A percentile compares a stretch with the other conserved stretches of the same genome.
These are phyloP conservation scores for Sminthurides bifidus DNA, from an alignment of 1,140 invertebrate species.

Conservation along the genomic window DNA sequence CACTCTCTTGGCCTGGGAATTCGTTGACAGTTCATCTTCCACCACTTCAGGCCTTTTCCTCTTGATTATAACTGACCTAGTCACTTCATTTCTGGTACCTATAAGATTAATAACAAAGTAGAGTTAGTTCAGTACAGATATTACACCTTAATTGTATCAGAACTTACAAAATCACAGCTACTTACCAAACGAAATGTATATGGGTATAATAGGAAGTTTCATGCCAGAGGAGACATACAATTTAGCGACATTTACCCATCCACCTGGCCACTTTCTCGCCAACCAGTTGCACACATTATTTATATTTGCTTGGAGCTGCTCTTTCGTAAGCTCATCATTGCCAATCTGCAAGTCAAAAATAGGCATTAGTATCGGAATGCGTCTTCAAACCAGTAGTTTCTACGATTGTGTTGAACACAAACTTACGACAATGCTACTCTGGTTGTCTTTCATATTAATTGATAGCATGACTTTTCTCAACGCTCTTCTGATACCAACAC, in stretches of 20 bases:
- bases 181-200: conserved; percentile 23
- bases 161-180: neutral
- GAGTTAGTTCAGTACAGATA: neutral
- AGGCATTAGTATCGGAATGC: neutral
- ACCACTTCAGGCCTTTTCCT: neutral
- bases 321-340: conserved; percentile 12
- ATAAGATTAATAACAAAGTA: conserved; percentile 4
- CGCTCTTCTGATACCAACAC: conserved; percentile 7
- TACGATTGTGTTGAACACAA: neutral
- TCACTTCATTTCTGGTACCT: conserved; percentile 17
- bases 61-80: conserved; percentile 1
- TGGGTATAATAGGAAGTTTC: conserved; percentile 10
- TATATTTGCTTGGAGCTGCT: conserved; percentile 22
- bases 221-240: conserved; percentile 12
- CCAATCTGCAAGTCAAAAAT: conserved; percentile 16
- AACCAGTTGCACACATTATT: conserved; percentile 14
- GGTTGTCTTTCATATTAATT: neutral
- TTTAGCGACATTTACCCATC: conserved; percentile 24
- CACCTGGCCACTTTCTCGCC: conserved; percentile 19
- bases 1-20: conserved; percentile 12
- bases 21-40: conserved; percentile 19
- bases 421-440: neutral
- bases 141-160: neutral
- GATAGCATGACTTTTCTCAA: conserved; percentile 16
- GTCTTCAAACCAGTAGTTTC: neutral